Conservation (phyloP, 2,113 vertebrate genomes). For the Junco hyemalis region DNA sequence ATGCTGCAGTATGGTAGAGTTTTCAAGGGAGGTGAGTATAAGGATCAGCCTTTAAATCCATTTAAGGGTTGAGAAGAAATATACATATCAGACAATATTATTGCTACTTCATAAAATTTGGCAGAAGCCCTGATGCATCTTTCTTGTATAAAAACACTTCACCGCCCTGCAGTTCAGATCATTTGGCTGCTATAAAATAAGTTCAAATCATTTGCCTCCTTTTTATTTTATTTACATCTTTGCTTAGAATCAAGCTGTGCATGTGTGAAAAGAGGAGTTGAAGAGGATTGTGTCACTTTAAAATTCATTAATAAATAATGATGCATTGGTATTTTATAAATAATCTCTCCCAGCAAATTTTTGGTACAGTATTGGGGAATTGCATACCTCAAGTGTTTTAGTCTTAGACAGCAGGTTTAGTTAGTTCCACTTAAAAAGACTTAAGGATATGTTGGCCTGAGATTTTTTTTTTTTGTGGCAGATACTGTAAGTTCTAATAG, state of each 20-base stretch:
- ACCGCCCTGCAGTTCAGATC: background rate
- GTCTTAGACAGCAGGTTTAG: background rate
- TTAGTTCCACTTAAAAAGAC: background rate
- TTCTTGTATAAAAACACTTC: background rate
- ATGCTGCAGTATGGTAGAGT: background rate
- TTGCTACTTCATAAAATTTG: background rate
- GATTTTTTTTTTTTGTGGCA: background rate
- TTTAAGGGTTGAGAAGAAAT: background rate
- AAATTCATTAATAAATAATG: conserved; percentile 15
- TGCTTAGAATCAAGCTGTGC: background rate
- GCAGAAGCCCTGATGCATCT: background rate
- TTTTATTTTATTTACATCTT: background rate
- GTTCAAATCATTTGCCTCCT: background rate
- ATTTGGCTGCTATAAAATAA: conserved; percentile 5
- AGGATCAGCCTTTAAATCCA: background rate
- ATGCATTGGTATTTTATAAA: background rate
- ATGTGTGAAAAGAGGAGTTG: background rate
- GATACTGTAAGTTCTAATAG: background rate
- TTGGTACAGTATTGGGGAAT: background rate
- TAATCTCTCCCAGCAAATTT: background rate
- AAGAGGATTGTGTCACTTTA: background rate
- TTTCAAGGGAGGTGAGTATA: conserved; percentile 6
- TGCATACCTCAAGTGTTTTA: background rate
- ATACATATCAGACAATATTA: background rate
- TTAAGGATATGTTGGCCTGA: background rate